A percentile compares a stretch with the other conserved stretches of the same genome.
phyloP scores from a whole-genome alignment of 2,797 vertebrate species.

The Eulemur mongoz region DNA sequence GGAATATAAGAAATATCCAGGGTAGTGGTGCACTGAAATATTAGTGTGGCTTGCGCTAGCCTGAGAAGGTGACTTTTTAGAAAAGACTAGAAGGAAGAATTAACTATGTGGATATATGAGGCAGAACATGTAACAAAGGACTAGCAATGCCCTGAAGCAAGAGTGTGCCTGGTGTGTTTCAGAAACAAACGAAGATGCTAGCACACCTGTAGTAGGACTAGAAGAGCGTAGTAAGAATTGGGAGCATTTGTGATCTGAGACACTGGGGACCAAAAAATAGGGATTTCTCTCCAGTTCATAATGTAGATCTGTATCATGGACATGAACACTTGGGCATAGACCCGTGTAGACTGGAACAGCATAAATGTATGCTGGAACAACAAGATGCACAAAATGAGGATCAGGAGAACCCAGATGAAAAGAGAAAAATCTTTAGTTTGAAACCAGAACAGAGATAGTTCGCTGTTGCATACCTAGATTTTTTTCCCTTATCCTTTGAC shows the following conservation, averaged over 20 bases:
- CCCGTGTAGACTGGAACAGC: background rate
- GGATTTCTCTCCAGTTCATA: background rate
- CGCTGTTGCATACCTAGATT: background rate
- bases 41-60: background rate
- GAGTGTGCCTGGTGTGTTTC: background rate
- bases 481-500: background rate
- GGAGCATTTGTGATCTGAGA: background rate
- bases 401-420: background rate
- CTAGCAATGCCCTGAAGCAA: background rate
- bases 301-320: background rate
- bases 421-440: background rate
- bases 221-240: accelerated
- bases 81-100: background rate
- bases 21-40: background rate
- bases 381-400: background rate
- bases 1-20: background rate
- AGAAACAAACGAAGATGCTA: background rate
- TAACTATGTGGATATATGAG: too few relatives aligned
- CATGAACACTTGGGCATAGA: too few relatives aligned
- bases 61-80: background rate
- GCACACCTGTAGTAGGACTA: accelerated
- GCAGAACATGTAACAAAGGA: background rate
- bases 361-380: background rate
- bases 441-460: background rate
- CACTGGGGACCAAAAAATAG: background rate